Evolutionary conservation across 2,797 vertebrate species (phyloP), one percentile per base, ranked within the genome.

Genomic region (Carapus acus): DNA sequence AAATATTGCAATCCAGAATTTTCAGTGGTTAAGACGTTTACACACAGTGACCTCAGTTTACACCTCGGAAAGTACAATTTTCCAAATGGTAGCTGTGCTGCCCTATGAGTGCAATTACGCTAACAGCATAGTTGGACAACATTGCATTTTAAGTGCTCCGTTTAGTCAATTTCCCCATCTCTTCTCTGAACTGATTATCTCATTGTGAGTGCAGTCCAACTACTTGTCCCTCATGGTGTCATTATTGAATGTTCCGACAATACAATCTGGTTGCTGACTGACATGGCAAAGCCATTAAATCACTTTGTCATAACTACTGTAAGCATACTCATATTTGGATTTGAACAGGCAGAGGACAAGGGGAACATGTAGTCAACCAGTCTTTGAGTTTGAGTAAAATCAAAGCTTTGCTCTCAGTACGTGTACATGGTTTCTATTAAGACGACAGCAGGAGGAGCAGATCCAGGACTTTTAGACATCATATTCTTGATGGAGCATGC

Each of bases 381-480:
- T 71, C 79, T 67, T 73, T 56, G 61, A 60, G 54, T 62, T 54
- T 71, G 65, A 73, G 77, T 76, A 54, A 79, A 84, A 59, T 68
- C 62, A 43, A 47, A 21, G 64, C 81, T 83, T 83, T 84, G 79
- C 82, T 81, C 77, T 77, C 49, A 37, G 62, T 66, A 69, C 70
- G 73, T 79, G 76, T 69, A 58, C 73, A 82, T 9, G 69, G 62
- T 80, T 82, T 79, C 71, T 67, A 82, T 78, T 74, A 62, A 51
- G 51, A 71, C 55, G 54, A 61, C 67, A 77, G 67, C 17, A 21
- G 38, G 22, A 24, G 6, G 49, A 42, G 38, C 24, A 21, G 24
- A 81, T 74, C 73, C 76, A 74, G 52, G 71, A 78, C 62, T 80
- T 76, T 76, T 77, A 81, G 73, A 66, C 69, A 73, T 62, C 45